Base-by-base conservation (phyloP, 37 sponge, comb jelly and placozoan species). In the Spongia lamella region DNA sequence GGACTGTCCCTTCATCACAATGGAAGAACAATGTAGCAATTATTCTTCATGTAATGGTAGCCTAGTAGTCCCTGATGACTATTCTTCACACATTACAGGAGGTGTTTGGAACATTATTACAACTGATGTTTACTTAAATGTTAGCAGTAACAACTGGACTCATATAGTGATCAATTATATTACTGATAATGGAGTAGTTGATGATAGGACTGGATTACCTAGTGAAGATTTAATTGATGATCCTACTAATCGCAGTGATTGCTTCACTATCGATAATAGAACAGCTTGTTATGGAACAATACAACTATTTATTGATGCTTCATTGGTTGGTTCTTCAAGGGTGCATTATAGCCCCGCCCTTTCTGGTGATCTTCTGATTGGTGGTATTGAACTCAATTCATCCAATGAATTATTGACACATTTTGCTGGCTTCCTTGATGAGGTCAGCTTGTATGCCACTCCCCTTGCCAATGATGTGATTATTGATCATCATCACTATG, bases 61-160 rank as follows among this genome's bases (percentile, higher is more conserved):
- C 31, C 30, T 39, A 7, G 29, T 26, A 21, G 78, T 76, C 1
- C 40, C 32, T 15, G 19, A 47, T 16, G 49, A n/a, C n/a, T 52
- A 22, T 37, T 33, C 25, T 13, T 1, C 64, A 26, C 7, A 34
- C 34, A 37, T 85, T 0, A 86, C 86, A 0, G 27, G 57, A 26
- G 90, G 90, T 20, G 69, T 72, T 53, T 90, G 90, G 90, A 54
- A 38, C 53, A 66, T 85, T 5, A 34, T 80, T 3, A 22, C 56
- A 5, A 43, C 47, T 38, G 49, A 34, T 1, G 22, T 24, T 39
- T 30, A 16, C 25, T 53, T 64, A 39, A 54, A 63, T 38, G 38
- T 31, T 27, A 27, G 36, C 56, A 32, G 39, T 13, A 55, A 71
- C 11, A 47, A 49, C 31, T 90, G 90, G 90, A 27, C 50, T 4